Base-by-base conservation (phyloP, 2,888 invertebrate genomes). In the Coecobrya sp. region DNA sequence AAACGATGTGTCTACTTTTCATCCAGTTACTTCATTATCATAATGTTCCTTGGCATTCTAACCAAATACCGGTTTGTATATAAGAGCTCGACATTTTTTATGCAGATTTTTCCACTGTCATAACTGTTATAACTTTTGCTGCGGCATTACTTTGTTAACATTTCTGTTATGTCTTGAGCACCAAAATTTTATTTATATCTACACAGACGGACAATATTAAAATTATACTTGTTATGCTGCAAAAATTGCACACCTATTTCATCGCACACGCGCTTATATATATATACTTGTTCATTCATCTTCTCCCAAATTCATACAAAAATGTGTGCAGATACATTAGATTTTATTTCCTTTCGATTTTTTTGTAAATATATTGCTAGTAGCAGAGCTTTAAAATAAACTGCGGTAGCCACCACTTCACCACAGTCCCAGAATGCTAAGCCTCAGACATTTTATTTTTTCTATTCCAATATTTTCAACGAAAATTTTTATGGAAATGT, bases 11-110 rank as follows among this genome's bases (percentile, higher is more conserved):
- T 90, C 81, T 68, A 90, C 85, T 76, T 85, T 86, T 81, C 86
- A 86, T 91, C 91, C 91, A 91, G 91, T 91, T 91, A 82, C 70
- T 82, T 91, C 84, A 91, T 87, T 91, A 91, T 87, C 86, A 87
- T 87, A 91, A 91, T 91, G 87, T 68, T 86, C 87, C 65, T 84
- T 91, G 86, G 81, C 86, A 91, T 19, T 19, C 62, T 19, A 81
- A 22, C 86, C 82, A 91, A 91, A 91, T 91, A 91, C 91, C 91
- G 91, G 91, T 91, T 91, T 91, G 84, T 73, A 36, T 36, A 36
- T 2, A 36, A 36, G 36, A 84, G 86, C 81, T 55, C 81, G 81
- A 91, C 91, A 86, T 86, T 86, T 91, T 91, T 86, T 91, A 90
- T 73, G 89, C 73, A 90, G 76, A 90, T 84, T 90, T 91, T 76